These are phyloP conservation scores for Boulengeromyrus knoepffleri DNA, from an alignment of 2,113 vertebrate species.

Conservation along the genomic window DNA sequence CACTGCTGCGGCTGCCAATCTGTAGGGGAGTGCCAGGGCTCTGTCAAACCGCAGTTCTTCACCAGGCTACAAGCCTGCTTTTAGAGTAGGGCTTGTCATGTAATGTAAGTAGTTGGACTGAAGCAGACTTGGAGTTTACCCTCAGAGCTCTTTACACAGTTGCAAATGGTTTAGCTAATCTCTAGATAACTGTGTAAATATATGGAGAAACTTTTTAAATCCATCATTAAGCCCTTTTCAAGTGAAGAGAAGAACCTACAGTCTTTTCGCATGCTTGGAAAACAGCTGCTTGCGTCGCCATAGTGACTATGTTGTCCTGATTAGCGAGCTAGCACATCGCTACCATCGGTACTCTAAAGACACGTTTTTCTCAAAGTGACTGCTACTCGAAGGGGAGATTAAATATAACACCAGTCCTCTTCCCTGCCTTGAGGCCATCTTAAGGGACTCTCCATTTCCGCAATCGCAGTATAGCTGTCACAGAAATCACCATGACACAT, in stretches of 20 bases:
- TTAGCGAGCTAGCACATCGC: background rate
- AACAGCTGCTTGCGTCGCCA: background rate
- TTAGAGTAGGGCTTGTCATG: background rate
- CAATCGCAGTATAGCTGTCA: background rate
- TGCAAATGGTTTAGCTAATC: background rate
- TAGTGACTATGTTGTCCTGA: background rate
- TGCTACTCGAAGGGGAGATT: background rate
- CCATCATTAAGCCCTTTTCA: background rate
- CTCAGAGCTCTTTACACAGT: background rate
- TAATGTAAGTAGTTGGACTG: background rate
- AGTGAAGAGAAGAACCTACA: background rate
- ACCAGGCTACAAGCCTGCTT: background rate
- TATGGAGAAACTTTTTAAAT: background rate
- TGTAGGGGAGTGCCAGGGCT: conserved; percentile 39
- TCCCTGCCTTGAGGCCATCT: background rate
- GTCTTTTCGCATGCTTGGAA: background rate
- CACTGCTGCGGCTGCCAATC: conserved; percentile 96
- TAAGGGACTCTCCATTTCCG: background rate
- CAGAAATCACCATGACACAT: background rate
- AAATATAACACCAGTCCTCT: background rate
- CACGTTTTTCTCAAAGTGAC: background rate
- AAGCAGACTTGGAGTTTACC: background rate
- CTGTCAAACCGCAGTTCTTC: background rate
- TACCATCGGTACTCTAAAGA: background rate
- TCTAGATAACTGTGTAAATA: background rate